Evolutionary conservation across 2,888 invertebrate genomes (phyloP), one percentile per base, ranked within the genome.

Genomic region (Hyles lineata): DNA sequence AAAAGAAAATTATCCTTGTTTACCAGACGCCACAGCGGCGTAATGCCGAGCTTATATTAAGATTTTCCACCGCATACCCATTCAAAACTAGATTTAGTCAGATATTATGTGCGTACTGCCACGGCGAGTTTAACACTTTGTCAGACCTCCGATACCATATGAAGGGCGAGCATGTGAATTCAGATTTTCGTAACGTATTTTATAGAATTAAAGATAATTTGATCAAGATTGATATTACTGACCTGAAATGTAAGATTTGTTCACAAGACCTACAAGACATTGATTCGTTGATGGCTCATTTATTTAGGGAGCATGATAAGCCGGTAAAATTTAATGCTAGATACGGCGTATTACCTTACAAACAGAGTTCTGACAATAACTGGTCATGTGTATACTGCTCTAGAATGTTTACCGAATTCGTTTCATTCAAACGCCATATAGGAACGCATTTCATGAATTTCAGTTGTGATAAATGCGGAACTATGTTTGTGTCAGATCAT

Each of bases 1-100:
- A 89, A 90, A 90, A 90, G 91, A 93, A 91, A 92, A 90, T 94
- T 78, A 85, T 93, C 78, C 91, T 93, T 84, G 89, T 93, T 76
- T 90, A 89, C 88, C 92, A 92, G 87, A 89, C 91, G 78, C 92
- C 92, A 72, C 93, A 93, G 84, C 87, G 94, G 84, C 91, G 90
- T 73, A 94, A 94, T 84, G 90, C 91, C 79, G 94, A 93, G 86
- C 84, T 94, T 23, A 89, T 94, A 76, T 82, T 94, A 61, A 91
- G 84, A 77, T 86, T 86, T 80, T 94, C 94, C 1, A 90, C 91
- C 59, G 94, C 94, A 32, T 92, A 89, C 75, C 93, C 94, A 0
- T 94, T 94, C 82, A 93, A 92, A 85, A 92, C 92, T 60, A 85
- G 93, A 19, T 92, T 92, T 77, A 91, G 89, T 79, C 92, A 92